A percentile compares a stretch with the other conserved stretches of the same genome.
phyloP scores from a whole-genome alignment of 2,797 vertebrate genomes.

The Coracias cyanogaster region DNA sequence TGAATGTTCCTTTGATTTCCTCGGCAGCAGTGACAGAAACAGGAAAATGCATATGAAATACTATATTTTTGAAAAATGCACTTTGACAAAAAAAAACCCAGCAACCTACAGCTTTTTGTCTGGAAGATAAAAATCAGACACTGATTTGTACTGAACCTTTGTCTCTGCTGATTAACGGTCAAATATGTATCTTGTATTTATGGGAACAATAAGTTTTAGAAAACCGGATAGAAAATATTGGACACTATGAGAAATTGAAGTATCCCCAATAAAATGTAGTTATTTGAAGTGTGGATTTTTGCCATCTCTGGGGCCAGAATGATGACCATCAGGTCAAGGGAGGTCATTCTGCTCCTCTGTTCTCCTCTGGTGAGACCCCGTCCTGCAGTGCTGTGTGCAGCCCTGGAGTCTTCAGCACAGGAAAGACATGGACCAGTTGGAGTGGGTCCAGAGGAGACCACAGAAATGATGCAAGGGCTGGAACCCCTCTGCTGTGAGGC shows the following conservation, averaged over 20 bases:
- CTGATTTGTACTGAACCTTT: neutral
- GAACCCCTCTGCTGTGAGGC: no score
- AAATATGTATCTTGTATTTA: neutral
- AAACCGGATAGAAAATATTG: neutral
- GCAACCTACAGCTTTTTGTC: neutral
- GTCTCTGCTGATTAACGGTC: neutral
- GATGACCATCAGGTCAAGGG: no score
- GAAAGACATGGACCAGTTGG: no score
- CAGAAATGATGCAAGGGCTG: no score
- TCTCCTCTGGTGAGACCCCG: no score
- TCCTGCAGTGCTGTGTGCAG: no score
- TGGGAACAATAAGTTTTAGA: neutral
- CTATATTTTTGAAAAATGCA: neutral
- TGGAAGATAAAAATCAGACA: neutral
- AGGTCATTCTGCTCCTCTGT: no score
- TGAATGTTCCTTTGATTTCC: neutral
- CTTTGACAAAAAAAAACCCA: neutral
- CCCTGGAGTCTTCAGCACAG: no score
- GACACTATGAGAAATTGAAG: neutral
- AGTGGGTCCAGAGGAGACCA: no score
- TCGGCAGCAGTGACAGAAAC: neutral
- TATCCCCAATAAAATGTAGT: neutral
- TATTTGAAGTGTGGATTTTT: neutral
- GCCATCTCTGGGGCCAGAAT: neutral
- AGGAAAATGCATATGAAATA: neutral